phyloP scores from a whole-genome alignment of 2,797 vertebrate genomes.

The Lateolabrax maculatus region DNA sequence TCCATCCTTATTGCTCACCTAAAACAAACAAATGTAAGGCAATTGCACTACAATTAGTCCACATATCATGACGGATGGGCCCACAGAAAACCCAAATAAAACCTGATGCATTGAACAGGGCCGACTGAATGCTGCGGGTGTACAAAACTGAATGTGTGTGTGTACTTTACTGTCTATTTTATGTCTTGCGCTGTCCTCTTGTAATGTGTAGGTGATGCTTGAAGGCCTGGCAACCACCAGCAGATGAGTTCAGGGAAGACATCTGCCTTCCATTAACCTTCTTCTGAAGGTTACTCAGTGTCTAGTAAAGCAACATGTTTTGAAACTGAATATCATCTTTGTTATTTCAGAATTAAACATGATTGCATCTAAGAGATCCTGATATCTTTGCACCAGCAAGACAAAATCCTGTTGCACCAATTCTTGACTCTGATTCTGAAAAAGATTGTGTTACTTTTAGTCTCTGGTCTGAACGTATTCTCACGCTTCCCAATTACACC shows the following conservation, averaged over 20 bases:
- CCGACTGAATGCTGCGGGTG: conserved; percentile 7
- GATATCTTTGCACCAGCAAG: not conserved
- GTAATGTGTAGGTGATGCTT: not conserved
- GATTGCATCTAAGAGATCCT: not conserved
- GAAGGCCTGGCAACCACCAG: not conserved
- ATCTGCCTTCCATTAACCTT: conserved; percentile 18
- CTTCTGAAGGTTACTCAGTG: not conserved
- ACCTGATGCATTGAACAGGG: not conserved
- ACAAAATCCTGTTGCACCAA: not conserved
- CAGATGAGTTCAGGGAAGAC: not conserved
- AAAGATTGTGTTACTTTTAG: not conserved
- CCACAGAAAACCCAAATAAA: conserved; percentile 27
- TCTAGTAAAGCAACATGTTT: not conserved
- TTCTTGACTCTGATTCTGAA: not conserved
- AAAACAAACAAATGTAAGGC: conserved; percentile 61
- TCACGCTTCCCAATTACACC: not conserved
- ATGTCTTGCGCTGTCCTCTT: not conserved
- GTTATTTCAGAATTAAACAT: not conserved
- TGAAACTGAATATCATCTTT: not conserved
- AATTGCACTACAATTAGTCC: conserved; percentile 44
- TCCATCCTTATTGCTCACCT: conserved; percentile 49
- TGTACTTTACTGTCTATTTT: not conserved
- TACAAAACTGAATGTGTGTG: not conserved
- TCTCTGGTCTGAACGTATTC: not conserved
- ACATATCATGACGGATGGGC: conserved; percentile 20